These are phyloP conservation scores for Catharus bicknelli DNA, from an alignment of 2,113 vertebrate species.

Conservation along the genomic window DNA sequence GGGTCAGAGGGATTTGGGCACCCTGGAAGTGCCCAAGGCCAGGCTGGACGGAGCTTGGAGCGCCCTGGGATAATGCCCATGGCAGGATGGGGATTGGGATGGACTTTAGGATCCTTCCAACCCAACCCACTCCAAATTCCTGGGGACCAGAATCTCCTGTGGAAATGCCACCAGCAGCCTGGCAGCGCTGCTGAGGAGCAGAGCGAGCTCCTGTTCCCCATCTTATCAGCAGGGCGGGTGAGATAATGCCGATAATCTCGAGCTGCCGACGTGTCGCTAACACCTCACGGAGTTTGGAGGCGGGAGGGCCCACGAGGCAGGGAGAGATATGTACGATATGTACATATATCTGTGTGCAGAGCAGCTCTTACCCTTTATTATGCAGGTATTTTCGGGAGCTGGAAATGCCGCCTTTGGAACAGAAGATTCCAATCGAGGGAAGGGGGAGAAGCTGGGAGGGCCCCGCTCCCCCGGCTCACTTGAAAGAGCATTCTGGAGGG, in stretches of 20 bases:
- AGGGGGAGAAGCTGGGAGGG: background rate
- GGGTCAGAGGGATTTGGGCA: too few species aligned
- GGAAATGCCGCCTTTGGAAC: slow-evolving; percentile 17
- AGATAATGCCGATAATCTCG: background rate
- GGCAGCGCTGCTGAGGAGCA: background rate
- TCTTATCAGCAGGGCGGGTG: background rate
- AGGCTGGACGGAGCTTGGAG: background rate
- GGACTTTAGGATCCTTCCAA: background rate
- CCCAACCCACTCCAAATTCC: background rate
- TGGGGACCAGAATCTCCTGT: too few species aligned
- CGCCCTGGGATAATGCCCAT: accelerated
- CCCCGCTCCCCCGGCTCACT: background rate
- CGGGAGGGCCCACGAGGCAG: background rate
- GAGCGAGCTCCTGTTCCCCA: background rate
- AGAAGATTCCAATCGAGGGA: background rate
- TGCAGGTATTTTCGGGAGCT: slow-evolving; percentile 4
- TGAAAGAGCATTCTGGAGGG: background rate
- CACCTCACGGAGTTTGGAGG: background rate
- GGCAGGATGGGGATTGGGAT: accelerated
- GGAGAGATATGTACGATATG: slow-evolving; percentile 18
- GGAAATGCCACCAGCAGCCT: background rate
- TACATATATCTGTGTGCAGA: background rate
- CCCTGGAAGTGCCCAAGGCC: background rate
- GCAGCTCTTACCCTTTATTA: slow-evolving; percentile 34
- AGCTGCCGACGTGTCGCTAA: background rate